These are phyloP conservation scores for Sebastes glaucus DNA, from an alignment of 2,797 vertebrate genomes.

Conservation along the genomic window DNA sequence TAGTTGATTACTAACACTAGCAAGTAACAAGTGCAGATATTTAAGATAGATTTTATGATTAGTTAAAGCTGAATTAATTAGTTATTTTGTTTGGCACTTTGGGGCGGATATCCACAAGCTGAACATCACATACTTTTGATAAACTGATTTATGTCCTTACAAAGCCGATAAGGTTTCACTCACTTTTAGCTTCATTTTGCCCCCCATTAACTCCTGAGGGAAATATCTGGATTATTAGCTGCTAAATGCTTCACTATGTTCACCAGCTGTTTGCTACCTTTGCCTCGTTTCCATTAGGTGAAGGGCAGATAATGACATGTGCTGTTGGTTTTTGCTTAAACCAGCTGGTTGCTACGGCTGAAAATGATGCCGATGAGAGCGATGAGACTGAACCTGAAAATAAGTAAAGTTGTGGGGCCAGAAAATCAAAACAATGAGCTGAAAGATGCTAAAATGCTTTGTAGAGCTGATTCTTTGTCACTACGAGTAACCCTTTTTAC, in stretches of 20 bases:
- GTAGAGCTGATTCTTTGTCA: not conserved
- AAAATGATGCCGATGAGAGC: not conserved
- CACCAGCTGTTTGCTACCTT: not conserved
- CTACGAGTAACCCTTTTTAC: not conserved
- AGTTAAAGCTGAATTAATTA: not conserved
- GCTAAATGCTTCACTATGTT: not conserved
- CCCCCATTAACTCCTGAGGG: not conserved
- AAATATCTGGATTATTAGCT: not conserved
- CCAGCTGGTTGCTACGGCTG: not conserved
- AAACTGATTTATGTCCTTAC: not conserved
- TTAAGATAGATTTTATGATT: not conserved
- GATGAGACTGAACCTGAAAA: not conserved
- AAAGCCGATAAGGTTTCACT: not conserved
- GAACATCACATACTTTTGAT: not conserved
- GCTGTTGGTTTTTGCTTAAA: not conserved
- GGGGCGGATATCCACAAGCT: not conserved
- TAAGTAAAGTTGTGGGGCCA: too few relatives aligned
- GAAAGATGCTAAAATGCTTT: not conserved
- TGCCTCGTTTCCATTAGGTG: not conserved
- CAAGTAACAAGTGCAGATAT: not conserved
- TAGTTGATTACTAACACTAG: not conserved
- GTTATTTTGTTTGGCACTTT: not conserved
- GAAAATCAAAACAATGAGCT: not conserved
- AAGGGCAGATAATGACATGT: not conserved
- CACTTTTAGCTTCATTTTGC: not conserved